Conservation (phyloP, 2,113 vertebrate genomes). For the Galbula dea region DNA sequence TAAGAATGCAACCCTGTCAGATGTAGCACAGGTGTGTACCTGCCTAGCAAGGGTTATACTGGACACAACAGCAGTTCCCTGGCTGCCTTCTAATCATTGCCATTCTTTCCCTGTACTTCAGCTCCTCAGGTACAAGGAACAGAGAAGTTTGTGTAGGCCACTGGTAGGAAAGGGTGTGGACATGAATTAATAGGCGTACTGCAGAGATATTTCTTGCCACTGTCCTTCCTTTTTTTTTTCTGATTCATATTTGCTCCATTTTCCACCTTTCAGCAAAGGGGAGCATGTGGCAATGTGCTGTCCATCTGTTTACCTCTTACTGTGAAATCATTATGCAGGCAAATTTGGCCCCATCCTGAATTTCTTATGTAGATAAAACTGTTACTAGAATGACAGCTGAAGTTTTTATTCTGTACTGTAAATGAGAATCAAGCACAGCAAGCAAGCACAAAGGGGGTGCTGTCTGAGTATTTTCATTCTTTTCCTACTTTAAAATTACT, state of each 20-base stretch:
- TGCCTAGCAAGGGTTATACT: background rate
- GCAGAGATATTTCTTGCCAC: background rate
- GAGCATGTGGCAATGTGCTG: slow-evolving; percentile 31
- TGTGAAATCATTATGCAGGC: slow-evolving; percentile 12
- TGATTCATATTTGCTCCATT: background rate
- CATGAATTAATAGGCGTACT: background rate
- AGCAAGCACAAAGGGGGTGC: background rate
- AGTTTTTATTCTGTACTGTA: background rate
- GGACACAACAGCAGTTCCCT: background rate
- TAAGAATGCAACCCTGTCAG: accelerated
- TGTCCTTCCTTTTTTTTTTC: background rate
- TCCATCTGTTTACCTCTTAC: slow-evolving; percentile 46
- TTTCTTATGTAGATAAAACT: slow-evolving; percentile 19
- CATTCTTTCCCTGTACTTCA: background rate
- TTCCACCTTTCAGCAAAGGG: slow-evolving; percentile 9
- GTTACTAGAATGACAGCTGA: slow-evolving; percentile 12
- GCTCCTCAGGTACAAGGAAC: background rate
- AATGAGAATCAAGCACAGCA: background rate
- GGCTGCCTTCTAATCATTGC: accelerated
- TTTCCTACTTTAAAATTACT: background rate
- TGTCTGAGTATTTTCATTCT: background rate
- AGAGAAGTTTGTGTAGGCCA: background rate
- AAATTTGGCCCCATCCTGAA: slow-evolving; percentile 13
- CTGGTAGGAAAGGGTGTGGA: background rate
- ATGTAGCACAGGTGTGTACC: background rate